phyloP scores from a whole-genome alignment of 2,888 invertebrate species.

The Xiphydria camelus region DNA sequence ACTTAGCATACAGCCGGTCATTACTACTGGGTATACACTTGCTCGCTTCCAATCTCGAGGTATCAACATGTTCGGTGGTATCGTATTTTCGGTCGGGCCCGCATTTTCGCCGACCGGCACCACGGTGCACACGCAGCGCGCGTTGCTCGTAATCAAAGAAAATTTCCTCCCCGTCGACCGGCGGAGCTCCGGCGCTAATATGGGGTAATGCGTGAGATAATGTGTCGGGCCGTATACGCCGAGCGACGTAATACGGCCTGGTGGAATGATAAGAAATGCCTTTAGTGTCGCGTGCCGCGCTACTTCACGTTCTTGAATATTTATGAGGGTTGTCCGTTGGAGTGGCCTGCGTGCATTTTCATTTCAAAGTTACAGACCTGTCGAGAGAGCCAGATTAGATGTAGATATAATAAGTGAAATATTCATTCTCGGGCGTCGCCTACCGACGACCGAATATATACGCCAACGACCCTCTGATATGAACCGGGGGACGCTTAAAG shows the following conservation, averaged over 20 bases:
- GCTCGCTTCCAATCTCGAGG: too few species aligned
- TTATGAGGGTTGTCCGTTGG: conserved; percentile 52
- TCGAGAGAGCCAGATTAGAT: conserved; percentile 46
- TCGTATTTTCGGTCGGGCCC: too few species aligned
- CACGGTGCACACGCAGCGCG: neutral
- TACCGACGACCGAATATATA: too few species aligned
- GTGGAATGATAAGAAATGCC: conserved; percentile 50
- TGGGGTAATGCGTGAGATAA: conserved; percentile 34
- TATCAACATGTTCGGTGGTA: too few species aligned
- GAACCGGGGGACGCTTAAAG: too few species aligned
- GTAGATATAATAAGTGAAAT: conserved; percentile 52
- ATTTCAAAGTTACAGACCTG: conserved; percentile 48
- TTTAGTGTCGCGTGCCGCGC: conserved; percentile 51
- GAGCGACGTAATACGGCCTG: conserved; percentile 8
- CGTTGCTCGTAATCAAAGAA: neutral
- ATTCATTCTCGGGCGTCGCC: conserved; percentile 35
- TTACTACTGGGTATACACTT: too few species aligned
- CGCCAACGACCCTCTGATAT: too few species aligned
- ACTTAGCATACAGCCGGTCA: too few species aligned
- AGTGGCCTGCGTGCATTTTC: conserved; percentile 44
- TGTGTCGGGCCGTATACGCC: conserved; percentile 20
- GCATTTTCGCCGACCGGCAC: too few species aligned
- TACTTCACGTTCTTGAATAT: conserved; percentile 52
- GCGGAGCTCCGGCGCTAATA: conserved; percentile 16
- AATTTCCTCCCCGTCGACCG: neutral